Percentiles rank a stretch among this genome's conserved stretches.
phyloP scores from a whole-genome alignment of 2,113 vertebrate genomes.

The Cynocephalus volans region DNA sequence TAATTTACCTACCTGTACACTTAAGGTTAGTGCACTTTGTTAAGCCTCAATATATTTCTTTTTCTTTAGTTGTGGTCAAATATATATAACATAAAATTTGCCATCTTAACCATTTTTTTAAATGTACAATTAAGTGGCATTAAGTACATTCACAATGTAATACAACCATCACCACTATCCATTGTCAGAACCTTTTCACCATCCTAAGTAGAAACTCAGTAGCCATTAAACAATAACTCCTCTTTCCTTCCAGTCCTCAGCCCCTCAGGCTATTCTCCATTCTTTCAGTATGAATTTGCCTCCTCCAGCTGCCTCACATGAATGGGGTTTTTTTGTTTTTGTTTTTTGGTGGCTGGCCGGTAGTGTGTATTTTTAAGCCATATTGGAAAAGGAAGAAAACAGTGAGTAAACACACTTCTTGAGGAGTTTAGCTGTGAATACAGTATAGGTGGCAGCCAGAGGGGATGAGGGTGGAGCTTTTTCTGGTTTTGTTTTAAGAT shows the following conservation, averaged over 20 bases:
- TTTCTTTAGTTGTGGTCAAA: background rate
- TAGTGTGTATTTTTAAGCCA: background rate
- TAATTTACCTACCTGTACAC: background rate
- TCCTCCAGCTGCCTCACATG: background rate
- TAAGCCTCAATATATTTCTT: background rate
- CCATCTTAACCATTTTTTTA: background rate
- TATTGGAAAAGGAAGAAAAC: background rate
- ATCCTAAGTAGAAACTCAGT: background rate
- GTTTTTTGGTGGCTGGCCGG: no score
- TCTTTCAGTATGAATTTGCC: background rate
- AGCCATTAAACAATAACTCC: background rate
- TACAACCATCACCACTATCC: background rate
- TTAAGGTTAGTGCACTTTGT: background rate
- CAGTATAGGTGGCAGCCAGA: background rate
- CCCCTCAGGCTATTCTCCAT: background rate
- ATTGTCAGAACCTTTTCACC: background rate
- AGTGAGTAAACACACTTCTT: background rate
- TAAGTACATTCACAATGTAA: background rate
- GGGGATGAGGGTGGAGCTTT: background rate
- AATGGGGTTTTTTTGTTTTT: background rate
- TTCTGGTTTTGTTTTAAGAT: background rate
- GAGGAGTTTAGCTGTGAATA: background rate
- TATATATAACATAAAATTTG: background rate
- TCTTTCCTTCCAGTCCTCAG: background rate
- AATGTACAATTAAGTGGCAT: background rate